Evolutionary conservation across 1,140 invertebrate species (phyloP).

Genomic region (Reticulitermes speratus): DNA sequence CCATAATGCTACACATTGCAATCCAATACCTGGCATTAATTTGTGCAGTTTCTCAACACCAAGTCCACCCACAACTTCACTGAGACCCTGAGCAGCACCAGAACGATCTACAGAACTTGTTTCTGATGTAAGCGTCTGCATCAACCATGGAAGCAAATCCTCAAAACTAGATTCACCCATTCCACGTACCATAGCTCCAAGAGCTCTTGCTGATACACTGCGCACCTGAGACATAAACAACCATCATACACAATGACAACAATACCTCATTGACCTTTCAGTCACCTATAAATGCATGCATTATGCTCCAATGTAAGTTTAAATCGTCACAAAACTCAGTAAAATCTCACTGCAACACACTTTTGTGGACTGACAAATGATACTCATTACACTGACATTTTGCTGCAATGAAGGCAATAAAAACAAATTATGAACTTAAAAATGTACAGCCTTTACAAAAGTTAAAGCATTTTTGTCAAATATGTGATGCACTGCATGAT

Average conservation of each 20-base stretch:
- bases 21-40: conserved; percentile 77
- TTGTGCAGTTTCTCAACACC: conserved; percentile 94
- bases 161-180: conserved; percentile 96
- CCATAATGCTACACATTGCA: too few relatives aligned
- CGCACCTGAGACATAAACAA: conserved; percentile 57
- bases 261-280: too few relatives aligned
- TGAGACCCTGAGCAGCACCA: conserved; percentile 96
- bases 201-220: conserved; percentile 87
- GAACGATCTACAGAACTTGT: conserved; percentile 93
- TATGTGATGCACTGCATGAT: too few relatives aligned
- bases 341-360: too few relatives aligned
- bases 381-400: too few relatives aligned
- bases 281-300: conserved; percentile 21
- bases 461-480: too few relatives aligned
- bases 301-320: too few relatives aligned
- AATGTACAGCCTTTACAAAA: too few relatives aligned
- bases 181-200: conserved; percentile 96
- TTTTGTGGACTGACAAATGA: too few relatives aligned
- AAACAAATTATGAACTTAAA: too few relatives aligned
- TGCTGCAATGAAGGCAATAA: too few relatives aligned
- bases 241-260: not conserved
- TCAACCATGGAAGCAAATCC: conserved; percentile 95
- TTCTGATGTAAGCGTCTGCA: conserved; percentile 97
- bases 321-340: too few relatives aligned
- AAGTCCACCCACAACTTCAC: conserved; percentile 92